Conservation (phyloP, 2,113 vertebrate species). For the Mustela nigripes region DNA sequence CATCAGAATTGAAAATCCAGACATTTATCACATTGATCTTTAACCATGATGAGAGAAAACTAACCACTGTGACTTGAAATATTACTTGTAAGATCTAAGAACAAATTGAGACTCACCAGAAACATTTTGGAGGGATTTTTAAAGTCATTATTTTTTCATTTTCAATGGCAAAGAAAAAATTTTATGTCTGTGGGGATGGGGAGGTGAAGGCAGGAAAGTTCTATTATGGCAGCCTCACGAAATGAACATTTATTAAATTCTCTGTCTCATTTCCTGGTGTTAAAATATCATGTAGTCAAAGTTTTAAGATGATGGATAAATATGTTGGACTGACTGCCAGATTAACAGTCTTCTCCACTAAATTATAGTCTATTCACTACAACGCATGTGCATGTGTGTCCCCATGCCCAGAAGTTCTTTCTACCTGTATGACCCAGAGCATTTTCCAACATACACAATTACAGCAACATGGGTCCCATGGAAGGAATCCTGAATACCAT, state of each 20-base stretch:
- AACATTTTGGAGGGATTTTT: slow-evolving; percentile 32
- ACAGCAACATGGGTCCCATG: not conserved
- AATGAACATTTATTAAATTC: slow-evolving; percentile 25
- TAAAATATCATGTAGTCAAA: slow-evolving; percentile 35
- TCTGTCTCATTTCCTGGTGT: slow-evolving; percentile 30
- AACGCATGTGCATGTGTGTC: no score
- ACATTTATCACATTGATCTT: not conserved
- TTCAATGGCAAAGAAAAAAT: slow-evolving; percentile 37
- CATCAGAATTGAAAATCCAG: not conserved
- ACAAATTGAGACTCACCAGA: not conserved
- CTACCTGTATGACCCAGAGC: not conserved
- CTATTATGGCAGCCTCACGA: not conserved
- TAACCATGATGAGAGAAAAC: slow-evolving; percentile 51
- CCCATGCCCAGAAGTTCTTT: not conserved
- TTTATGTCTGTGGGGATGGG: not conserved
- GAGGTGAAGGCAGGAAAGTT: not conserved
- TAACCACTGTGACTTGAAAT: not conserved
- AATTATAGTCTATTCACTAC: not conserved
- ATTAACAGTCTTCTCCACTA: slow-evolving; percentile 40
- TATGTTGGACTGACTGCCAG: not conserved
- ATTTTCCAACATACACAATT: slow-evolving; percentile 40
- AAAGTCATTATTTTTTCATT: slow-evolving; percentile 35
- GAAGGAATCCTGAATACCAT: not conserved
- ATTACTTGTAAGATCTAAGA: slow-evolving; percentile 5
- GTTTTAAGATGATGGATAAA: slow-evolving; percentile 38